These are phyloP conservation scores for Polyommatus iphigenia DNA, from an alignment of 2,888 invertebrate genomes.

Conservation along the genomic window DNA sequence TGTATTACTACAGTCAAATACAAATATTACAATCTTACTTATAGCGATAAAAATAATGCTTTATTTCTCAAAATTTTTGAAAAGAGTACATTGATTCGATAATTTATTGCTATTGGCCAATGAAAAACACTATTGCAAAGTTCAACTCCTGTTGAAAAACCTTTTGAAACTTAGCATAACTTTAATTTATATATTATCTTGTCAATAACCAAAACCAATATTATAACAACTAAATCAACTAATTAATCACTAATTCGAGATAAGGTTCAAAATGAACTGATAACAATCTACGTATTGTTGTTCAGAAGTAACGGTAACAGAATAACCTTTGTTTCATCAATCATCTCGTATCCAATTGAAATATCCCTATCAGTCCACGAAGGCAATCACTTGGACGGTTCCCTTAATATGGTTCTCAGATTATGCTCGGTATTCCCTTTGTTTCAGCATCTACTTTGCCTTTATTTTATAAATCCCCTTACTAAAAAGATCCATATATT, in stretches of 20 bases:
- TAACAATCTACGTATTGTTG: constrained; percentile 10
- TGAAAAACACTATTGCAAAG: too few species aligned
- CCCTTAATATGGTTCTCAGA: constrained; percentile 13
- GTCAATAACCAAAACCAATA: background rate
- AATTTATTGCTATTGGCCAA: too few species aligned
- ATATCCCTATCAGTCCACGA: constrained; percentile 29
- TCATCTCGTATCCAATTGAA: constrained; percentile 39
- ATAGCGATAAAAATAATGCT: too few species aligned
- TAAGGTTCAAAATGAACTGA: background rate
- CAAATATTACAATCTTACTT: too few species aligned
- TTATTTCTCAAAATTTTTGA: too few species aligned
- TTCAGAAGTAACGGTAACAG: constrained; percentile 39
- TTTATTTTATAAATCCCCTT: background rate
- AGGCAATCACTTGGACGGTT: constrained; percentile 2
- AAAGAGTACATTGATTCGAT: too few species aligned
- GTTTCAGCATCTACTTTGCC: background rate
- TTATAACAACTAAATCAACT: background rate
- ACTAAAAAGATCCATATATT: background rate
- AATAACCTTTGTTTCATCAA: constrained; percentile 43
- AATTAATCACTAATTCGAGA: constrained; percentile 13
- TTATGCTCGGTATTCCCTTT: constrained; percentile 1
- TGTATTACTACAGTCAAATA: too few species aligned
- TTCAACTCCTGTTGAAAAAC: too few species aligned
- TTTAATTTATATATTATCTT: background rate
- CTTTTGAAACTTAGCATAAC: too few species aligned